Percentiles rank a stretch among this genome's conserved stretches.
phyloP scores from a whole-genome alignment of 2,797 vertebrate species.

The Simalia tracyae region DNA sequence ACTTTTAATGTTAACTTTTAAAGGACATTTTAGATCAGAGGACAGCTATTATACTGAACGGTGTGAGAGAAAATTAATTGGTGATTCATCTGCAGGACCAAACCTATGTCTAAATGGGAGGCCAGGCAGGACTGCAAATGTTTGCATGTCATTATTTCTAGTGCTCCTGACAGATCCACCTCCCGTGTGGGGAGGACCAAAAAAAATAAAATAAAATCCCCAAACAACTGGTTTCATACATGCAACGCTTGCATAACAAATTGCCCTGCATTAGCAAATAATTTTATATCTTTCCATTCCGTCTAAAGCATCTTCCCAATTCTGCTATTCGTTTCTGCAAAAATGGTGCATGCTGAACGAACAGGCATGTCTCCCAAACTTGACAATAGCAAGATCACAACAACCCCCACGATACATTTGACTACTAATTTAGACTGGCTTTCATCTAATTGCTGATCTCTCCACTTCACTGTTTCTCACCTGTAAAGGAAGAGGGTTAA shows the following conservation, averaged over 20 bases:
- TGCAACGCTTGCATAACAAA: background rate
- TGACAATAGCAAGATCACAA: background rate
- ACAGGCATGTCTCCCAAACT: background rate
- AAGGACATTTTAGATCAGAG: conserved; percentile 37
- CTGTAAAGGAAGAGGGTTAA: background rate
- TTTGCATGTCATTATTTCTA: background rate
- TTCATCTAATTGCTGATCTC: background rate
- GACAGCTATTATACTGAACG: conserved; percentile 27
- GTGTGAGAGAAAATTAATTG: conserved; percentile 56
- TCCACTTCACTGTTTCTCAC: too few relatives aligned
- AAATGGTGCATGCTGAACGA: background rate
- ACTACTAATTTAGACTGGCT: background rate
- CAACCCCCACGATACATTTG: too few relatives aligned
- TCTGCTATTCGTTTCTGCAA: background rate
- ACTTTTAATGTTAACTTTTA: conserved; percentile 45
- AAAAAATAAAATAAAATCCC: background rate
- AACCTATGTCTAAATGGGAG: conserved; percentile 37
- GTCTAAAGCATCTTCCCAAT: background rate
- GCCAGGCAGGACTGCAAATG: background rate
- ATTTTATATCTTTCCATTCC: background rate
- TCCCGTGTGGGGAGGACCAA: background rate
- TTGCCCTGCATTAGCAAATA: background rate
- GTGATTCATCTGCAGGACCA: conserved; percentile 42
- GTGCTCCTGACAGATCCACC: background rate
- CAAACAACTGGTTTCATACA: too few relatives aligned